Evolutionary conservation across 2,113 vertebrate species (phyloP).

Genomic region (Oceanodroma tethys): DNA sequence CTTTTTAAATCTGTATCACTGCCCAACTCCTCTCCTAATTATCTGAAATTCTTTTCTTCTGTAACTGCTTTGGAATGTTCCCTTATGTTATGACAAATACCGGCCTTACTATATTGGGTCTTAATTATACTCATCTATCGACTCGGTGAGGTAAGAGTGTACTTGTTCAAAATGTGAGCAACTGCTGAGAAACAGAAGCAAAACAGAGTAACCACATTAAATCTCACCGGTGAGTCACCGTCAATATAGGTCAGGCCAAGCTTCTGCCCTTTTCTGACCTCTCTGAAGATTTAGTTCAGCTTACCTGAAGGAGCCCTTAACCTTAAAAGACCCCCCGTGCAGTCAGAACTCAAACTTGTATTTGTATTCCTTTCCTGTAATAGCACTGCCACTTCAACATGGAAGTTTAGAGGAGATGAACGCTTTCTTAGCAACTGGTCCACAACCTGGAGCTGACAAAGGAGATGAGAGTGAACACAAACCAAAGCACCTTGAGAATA

Average conservation of each 20-base stretch:
- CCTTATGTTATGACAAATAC: background rate
- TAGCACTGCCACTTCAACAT: background rate
- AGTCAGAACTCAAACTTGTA: background rate
- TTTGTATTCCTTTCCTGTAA: background rate
- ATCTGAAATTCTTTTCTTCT: slow-evolving; percentile 14
- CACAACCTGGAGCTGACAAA: background rate
- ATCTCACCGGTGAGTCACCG: background rate
- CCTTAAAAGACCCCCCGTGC: background rate
- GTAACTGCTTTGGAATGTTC: slow-evolving; percentile 22
- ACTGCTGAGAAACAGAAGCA: background rate
- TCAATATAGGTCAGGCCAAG: background rate
- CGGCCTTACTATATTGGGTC: background rate
- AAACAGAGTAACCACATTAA: background rate
- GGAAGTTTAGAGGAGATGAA: background rate
- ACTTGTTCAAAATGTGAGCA: background rate
- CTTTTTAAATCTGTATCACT: background rate
- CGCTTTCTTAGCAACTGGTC: background rate
- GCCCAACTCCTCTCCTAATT: slow-evolving; percentile 31
- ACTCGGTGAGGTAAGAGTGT: background rate
- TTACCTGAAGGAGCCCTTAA: background rate
- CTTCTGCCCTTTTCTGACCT: background rate
- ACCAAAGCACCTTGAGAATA: background rate
- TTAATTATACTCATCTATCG: background rate
- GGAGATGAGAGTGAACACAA: background rate
- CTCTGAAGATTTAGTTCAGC: background rate